Base-by-base conservation (phyloP, 2,113 vertebrate genomes). In the Mobula hypostoma region DNA sequence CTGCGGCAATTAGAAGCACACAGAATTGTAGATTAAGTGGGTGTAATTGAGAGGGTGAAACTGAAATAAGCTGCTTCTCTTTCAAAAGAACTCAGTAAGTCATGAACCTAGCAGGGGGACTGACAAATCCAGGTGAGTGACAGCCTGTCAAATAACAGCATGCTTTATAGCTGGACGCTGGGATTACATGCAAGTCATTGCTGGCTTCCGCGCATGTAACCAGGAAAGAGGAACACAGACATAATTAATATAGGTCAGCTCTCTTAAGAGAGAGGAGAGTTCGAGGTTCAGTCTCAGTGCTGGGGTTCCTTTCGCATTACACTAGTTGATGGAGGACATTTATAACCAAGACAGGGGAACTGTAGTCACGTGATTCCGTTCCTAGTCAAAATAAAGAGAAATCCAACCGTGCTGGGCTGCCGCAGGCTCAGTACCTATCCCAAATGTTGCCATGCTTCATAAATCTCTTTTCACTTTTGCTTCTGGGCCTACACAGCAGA, bases 301-400 rank as follows among this genome's bases (percentile, higher is more conserved):
- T 6, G 7, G 61, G 88, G 88, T 24, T 70, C 66, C 88, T 92
- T 70, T 92, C 88, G 40, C 32, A 40, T 92, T 72, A 72, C n/a
- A 92, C 63, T 21, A 70, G 66, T 92, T 27, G 17, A 70, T 36
- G 40, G 88, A 68, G 15, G 15, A 36, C 88, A 92, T 70, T 92
- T 92, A 32, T 36, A 92, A 32, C 61, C 36, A 68, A 72, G 17
- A 40, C 88, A 40, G 88, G 88, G 48, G 88, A 70, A 21, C n/a
- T 91, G 29, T 63, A 36, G 88, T 70, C 88, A 92, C 63, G 63
- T 92, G 88, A 92, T 68, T 27, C 66, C 2, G 9, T 92, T 70
- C 70, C 88, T 63, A 92, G 61, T 92, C 88, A 92, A 92, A 92
- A 92, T 63, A 92, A 92, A 72, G 29, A 92, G 88, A 92, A 70